Percentiles rank a stretch among this genome's conserved stretches.
These are phyloP conservation scores for Mythimna albipuncta DNA, from an alignment of 2,888 invertebrate species.

Conservation along the genomic window DNA sequence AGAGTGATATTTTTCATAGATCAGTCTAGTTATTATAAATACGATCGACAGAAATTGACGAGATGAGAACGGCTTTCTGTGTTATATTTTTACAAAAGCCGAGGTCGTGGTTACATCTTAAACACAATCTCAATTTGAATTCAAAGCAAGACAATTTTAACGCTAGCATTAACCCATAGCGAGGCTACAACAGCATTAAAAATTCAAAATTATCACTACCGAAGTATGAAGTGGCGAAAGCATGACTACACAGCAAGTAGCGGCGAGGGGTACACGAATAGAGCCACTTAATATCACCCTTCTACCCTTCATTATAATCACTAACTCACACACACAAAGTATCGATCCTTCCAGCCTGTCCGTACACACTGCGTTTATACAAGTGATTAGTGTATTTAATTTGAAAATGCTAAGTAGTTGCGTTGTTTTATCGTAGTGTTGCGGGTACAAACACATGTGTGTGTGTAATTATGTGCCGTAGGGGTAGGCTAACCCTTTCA, in stretches of 20 bases:
- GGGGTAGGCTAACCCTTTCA: conserved; percentile 86
- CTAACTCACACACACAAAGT: conserved; percentile 84
- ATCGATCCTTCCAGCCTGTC: conserved; percentile 84
- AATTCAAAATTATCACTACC: conserved; percentile 80
- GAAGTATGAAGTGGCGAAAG: conserved; percentile 86
- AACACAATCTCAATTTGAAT: not conserved
- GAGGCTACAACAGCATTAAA: conserved; percentile 33
- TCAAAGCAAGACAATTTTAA: not conserved
- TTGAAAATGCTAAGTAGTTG: conserved; percentile 91
- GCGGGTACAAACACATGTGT: conserved; percentile 66
- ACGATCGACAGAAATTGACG: not conserved
- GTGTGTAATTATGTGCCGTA: conserved; percentile 82
- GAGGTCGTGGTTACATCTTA: not conserved
- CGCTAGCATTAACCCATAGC: not conserved
- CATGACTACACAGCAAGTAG: conserved; percentile 82
- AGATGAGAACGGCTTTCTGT: not conserved
- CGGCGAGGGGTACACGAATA: conserved; percentile 86
- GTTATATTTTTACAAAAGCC: not conserved
- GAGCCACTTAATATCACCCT: conserved; percentile 90
- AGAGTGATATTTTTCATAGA: not conserved
- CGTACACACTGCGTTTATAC: conserved; percentile 85
- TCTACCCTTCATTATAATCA: conserved; percentile 90
- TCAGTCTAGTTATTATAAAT: no score
- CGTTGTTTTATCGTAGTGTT: conserved; percentile 87
- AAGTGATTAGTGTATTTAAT: conserved; percentile 91